phyloP scores from a whole-genome alignment of 2,888 invertebrate genomes.

The Spilosoma lubricipeda region DNA sequence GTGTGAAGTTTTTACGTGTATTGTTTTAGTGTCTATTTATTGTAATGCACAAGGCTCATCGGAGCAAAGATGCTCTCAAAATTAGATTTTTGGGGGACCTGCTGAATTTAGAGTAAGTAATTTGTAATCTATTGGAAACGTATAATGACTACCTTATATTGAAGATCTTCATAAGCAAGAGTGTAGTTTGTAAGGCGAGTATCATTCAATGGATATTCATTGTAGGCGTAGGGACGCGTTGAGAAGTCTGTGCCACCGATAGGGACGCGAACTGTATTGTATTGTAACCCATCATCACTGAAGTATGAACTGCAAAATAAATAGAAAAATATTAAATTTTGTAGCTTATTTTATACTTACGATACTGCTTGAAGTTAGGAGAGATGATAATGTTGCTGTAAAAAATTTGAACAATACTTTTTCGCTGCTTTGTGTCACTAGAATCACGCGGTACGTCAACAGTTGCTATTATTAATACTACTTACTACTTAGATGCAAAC shows the following conservation, averaged over 20 bases:
- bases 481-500: no score
- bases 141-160: conserved; percentile 85
- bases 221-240: conserved; percentile 90
- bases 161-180: conserved; percentile 88
- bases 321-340: not conserved
- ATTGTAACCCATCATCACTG: conserved; percentile 88
- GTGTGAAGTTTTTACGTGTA: not conserved
- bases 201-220: conserved; percentile 86
- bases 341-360: no score
- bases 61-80: no score
- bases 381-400: no score
- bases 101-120: not conserved
- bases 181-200: conserved; percentile 86
- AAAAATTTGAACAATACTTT: no score
- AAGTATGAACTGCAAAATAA: conserved; percentile 89
- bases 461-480: no score
- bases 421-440: no score
- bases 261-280: conserved; percentile 88
- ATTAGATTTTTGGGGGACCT: no score
- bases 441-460: no score
- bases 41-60: no score
- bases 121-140: not conserved
- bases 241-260: conserved; percentile 96
- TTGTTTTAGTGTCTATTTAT: not conserved
- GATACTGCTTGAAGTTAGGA: no score